Evolutionary conservation across 2,888 invertebrate species (phyloP).

Genomic region (Cremastobaeus sp.): DNA sequence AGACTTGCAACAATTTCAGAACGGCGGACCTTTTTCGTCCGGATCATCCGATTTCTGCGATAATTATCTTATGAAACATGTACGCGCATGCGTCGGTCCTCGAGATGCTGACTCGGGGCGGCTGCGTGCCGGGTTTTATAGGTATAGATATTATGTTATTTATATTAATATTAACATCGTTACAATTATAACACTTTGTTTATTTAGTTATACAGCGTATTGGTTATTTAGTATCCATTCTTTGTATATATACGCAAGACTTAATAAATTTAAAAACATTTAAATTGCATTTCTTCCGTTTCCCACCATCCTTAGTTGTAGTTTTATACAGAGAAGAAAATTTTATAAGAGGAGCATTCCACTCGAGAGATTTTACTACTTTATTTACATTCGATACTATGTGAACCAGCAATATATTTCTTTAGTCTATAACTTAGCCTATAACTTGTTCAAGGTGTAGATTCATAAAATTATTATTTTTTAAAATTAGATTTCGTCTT

Average conservation of each 20-base stretch:
- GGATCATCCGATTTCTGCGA: slow-evolving; percentile 52
- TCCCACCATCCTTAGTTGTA: too few species aligned
- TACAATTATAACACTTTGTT: slow-evolving; percentile 76
- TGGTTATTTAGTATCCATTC: slow-evolving; percentile 77
- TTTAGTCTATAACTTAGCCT: too few species aligned
- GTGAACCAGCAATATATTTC: too few species aligned
- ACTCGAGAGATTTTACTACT: too few species aligned
- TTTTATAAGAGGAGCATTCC: background rate
- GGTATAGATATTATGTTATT: slow-evolving; percentile 74
- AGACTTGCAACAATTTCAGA: slow-evolving; percentile 43
- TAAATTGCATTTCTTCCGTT: too few species aligned
- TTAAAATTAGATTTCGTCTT: too few species aligned
- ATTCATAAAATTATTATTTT: too few species aligned
- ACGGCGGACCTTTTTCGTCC: slow-evolving; percentile 39
- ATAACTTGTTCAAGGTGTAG: too few species aligned
- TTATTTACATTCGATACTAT: too few species aligned
- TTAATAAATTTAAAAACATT: slow-evolving; percentile 70
- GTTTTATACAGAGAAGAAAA: background rate
- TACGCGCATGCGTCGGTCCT: slow-evolving; percentile 27
- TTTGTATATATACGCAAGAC: slow-evolving; percentile 78
- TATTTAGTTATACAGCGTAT: slow-evolving; percentile 77
- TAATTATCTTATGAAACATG: slow-evolving; percentile 49
- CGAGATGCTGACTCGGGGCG: slow-evolving; percentile 24
- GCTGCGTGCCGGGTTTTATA: slow-evolving; percentile 51
- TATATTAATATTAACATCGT: slow-evolving; percentile 77